A percentile compares a stretch with the other conserved stretches of the same genome.
Evolutionary conservation across 2,113 vertebrate genomes (phyloP).

Genomic region (Lepus europaeus): DNA sequence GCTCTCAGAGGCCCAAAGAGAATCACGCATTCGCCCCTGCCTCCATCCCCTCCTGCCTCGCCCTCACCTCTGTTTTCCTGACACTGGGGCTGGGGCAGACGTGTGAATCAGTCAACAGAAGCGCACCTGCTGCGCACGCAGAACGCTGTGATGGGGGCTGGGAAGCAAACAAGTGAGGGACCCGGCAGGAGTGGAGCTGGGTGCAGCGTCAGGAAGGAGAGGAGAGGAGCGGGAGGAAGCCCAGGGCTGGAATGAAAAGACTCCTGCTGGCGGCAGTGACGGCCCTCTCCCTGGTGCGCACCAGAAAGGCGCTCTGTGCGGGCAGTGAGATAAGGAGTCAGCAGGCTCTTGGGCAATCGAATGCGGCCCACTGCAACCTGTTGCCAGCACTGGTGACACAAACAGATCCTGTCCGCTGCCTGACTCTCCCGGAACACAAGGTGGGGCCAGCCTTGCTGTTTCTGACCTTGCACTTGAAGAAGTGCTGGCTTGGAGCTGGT

Average conservation of each 20-base stretch:
- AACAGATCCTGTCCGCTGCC: slow-evolving; percentile 36
- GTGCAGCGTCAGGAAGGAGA: not conserved
- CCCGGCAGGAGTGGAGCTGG: not conserved
- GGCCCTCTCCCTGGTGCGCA: slow-evolving; percentile 2
- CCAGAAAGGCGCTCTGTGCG: not conserved
- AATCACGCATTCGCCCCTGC: not conserved
- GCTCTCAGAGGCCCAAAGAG: slow-evolving; percentile 25
- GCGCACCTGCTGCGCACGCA: not conserved
- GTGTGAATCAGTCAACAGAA: slow-evolving; percentile 14
- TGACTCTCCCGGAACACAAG: not conserved
- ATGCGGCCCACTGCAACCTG: slow-evolving; percentile 62
- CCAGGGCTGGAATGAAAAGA: not conserved
- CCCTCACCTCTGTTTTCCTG: not conserved
- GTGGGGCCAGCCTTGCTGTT: not conserved
- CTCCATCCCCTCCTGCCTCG: not conserved
- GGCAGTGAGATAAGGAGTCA: slow-evolving; percentile 47
- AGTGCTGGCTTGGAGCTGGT: too few species aligned
- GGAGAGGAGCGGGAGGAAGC: not conserved
- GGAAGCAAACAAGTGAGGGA: slow-evolving; percentile 21
- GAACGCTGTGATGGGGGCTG: not conserved
- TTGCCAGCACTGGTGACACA: not conserved
- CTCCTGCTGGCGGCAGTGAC: not conserved
- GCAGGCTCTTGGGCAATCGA: slow-evolving; percentile 56
- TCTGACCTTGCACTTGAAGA: too few species aligned
- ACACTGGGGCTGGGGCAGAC: not conserved